A percentile compares a stretch with the other conserved stretches of the same genome.
Evolutionary conservation across 2,113 vertebrate genomes (phyloP).

Genomic region (Chaetops frenatus): DNA sequence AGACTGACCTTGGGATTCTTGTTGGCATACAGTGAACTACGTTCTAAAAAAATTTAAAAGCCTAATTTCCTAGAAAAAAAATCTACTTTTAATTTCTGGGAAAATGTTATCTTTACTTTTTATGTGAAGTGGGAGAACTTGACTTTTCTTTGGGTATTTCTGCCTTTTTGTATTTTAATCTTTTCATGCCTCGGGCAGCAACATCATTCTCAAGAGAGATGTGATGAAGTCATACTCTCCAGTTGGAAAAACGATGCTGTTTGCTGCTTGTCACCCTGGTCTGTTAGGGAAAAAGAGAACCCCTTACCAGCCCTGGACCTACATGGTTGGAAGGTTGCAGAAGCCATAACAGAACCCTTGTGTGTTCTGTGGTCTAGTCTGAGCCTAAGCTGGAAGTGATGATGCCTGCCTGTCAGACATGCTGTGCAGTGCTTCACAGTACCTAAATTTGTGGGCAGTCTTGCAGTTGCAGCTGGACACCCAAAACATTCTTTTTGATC

Average conservation of each 20-base stretch:
- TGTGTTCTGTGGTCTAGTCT: background rate
- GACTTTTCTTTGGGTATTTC: background rate
- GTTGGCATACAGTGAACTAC: background rate
- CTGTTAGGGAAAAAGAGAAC: background rate
- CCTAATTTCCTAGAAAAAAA: background rate
- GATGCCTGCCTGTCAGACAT: background rate
- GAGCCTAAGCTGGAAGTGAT: rapidly evolving
- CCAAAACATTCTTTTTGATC: background rate
- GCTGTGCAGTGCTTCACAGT: background rate
- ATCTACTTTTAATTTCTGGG: background rate
- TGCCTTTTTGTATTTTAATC: background rate
- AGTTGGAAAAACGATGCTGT: background rate
- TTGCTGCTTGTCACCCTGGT: background rate
- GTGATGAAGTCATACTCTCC: background rate
- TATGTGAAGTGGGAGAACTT: background rate
- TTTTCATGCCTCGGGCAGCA: background rate
- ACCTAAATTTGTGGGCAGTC: background rate
- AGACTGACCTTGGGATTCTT: background rate
- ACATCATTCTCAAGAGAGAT: background rate
- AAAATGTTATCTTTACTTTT: background rate
- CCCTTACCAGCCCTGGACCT: background rate
- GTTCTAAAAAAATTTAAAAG: background rate
- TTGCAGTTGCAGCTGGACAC: background rate
- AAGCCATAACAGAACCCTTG: background rate
- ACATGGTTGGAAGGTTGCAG: background rate